Base-by-base conservation (phyloP, 2,888 invertebrate genomes). In the Morinoia aosen region DNA sequence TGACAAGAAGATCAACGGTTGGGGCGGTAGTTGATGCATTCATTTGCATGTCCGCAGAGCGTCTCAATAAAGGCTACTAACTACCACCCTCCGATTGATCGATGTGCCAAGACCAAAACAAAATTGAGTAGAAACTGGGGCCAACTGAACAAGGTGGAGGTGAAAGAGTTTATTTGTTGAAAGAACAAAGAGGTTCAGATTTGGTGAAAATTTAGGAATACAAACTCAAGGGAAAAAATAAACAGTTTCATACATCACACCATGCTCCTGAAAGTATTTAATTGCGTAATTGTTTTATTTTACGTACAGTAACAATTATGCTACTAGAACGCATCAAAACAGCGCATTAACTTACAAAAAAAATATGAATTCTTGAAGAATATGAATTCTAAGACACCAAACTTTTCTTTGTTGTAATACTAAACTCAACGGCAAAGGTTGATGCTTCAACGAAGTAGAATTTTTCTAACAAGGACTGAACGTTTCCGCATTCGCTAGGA, bases 41-140 rank as follows among this genome's bases (percentile, higher is more conserved):
- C 90, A 93, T 93, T 93, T 93, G 93, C 93, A 57, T 57, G 93
- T 56, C 93, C 57, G 40, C 40, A 39, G 90, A 90, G 90, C 90
- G 48, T 90, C 76, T 76, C 76, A 76, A 76, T 76, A 33, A 76
- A 33, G 76, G 76, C 76, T 76, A 76, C 33, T 19, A 76, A 76
- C 76, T 25, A 76, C 76, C 76, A 76, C 76, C 8, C 25, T 76
- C 76, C 76, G 19, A 76, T 76, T 76, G 76, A 76, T 76, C 76
- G 76, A 76, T 76, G 76, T 19, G 16, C 76, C 76, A 25, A 76
- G 76, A 76, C 76, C 76, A 76, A 76, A 76, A 76, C 61, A 61
- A 61, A 61, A 61, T 61, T 61, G 61, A 3, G 61, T 61, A 61
- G 61, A 61, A 61, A 61, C 61, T 61, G 16, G 61, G 25, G 33